Evolutionary conservation across 1,140 invertebrate genomes (phyloP).

Genomic region (Phymorhynchus buccinoides): DNA sequence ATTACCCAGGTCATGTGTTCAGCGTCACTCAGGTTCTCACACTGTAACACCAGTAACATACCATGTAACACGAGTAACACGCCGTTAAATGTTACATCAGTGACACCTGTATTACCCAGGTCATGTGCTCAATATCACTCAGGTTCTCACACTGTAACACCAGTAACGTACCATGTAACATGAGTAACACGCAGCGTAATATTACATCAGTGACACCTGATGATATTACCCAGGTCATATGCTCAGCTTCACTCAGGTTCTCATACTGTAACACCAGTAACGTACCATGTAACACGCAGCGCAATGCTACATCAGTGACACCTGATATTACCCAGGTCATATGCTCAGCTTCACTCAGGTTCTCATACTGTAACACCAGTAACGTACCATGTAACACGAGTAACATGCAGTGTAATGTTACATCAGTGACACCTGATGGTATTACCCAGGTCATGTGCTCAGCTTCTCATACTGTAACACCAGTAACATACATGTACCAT

Average conservation of each 20-base stretch:
- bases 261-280: slow-evolving; percentile 74
- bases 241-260: slow-evolving; percentile 81
- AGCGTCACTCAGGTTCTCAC: slow-evolving; percentile 81
- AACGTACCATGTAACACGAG: neutral
- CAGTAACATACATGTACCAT: neutral
- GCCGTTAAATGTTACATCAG: too few relatives aligned
- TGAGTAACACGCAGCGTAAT: too few relatives aligned
- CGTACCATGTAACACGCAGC: neutral
- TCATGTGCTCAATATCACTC: slow-evolving; percentile 81
- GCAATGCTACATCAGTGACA: too few relatives aligned
- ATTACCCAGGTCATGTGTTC: slow-evolving; percentile 85
- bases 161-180: neutral
- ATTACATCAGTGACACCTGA: too few relatives aligned
- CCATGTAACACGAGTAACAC: neutral
- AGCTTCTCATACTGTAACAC: slow-evolving; percentile 77
- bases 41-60: slow-evolving; percentile 63
- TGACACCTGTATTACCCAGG: slow-evolving; percentile 87
- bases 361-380: slow-evolving; percentile 76
- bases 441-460: slow-evolving; percentile 85
- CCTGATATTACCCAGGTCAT: slow-evolving; percentile 85
- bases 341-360: slow-evolving; percentile 82
- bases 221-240: slow-evolving; percentile 85
- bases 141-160: slow-evolving; percentile 78
- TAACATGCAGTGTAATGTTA: too few relatives aligned
- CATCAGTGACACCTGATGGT: too few relatives aligned